These are phyloP conservation scores for Ceuthmochares aereus DNA, from an alignment of 2,113 vertebrate species.

Conservation along the genomic window DNA sequence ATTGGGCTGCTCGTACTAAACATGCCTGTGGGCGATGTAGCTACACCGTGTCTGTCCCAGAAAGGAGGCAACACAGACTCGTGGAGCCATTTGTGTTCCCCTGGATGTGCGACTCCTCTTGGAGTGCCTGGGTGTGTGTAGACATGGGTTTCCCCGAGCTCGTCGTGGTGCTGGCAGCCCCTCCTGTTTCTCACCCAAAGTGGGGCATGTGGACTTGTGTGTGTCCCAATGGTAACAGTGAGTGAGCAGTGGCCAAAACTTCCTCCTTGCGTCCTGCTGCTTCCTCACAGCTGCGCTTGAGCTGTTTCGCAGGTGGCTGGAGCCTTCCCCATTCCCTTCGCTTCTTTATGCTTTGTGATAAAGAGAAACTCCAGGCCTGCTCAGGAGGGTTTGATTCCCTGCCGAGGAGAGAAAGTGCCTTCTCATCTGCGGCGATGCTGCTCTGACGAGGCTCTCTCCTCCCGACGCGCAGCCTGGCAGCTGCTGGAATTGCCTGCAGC, in stretches of 20 bases:
- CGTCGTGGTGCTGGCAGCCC: fast-evolving
- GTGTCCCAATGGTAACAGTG: fast-evolving
- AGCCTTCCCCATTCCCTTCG: background rate
- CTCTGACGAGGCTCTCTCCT: background rate
- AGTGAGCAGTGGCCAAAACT: background rate
- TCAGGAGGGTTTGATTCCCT: background rate
- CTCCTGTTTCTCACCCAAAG: background rate
- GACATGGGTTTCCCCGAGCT: background rate
- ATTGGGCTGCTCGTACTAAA: fast-evolving
- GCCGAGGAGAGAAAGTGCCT: slow-evolving; percentile 42
- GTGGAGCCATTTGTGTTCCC: background rate
- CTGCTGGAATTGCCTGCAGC: background rate
- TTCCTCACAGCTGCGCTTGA: background rate
- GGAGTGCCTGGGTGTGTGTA: fast-evolving
- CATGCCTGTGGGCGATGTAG: background rate
- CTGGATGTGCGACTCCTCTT: background rate
- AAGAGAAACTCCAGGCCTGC: background rate
- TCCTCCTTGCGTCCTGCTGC: background rate
- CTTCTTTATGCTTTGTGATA: fast-evolving
- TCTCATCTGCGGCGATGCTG: slow-evolving; percentile 12
- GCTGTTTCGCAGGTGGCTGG: background rate
- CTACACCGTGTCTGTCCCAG: fast-evolving
- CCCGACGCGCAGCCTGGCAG: background rate
- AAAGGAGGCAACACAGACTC: background rate
- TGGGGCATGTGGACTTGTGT: background rate